A percentile compares a stretch with the other conserved stretches of the same genome.
These are phyloP conservation scores for Homalodisca vitripennis DNA, from an alignment of 1,140 invertebrate genomes.

Conservation along the genomic window DNA sequence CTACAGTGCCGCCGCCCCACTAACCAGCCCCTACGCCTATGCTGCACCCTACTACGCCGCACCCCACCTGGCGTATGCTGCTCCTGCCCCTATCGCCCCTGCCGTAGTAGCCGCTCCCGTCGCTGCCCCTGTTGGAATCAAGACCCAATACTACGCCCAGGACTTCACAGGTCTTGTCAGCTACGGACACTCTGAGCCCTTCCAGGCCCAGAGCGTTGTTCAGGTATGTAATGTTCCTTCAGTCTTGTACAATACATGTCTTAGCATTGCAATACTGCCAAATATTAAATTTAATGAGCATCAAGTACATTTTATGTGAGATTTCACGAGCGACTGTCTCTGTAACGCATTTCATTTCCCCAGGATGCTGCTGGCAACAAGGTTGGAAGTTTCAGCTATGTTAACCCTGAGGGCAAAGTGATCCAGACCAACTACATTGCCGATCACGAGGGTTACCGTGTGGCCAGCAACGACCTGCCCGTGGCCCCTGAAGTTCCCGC, in stretches of 20 bases:
- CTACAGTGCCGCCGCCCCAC: slow-evolving; percentile 27
- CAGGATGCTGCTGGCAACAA: slow-evolving; percentile 54
- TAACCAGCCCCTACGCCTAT: slow-evolving; percentile 17
- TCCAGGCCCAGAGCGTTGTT: slow-evolving; percentile 54
- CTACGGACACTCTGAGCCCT: slow-evolving; percentile 56
- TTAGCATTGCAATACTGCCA: background rate
- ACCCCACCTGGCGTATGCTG: slow-evolving; percentile 41
- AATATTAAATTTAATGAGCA: background rate
- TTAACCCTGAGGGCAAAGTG: slow-evolving; percentile 53
- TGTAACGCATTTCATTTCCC: background rate
- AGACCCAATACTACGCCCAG: slow-evolving; percentile 57
- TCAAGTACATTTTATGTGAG: background rate
- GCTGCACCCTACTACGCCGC: slow-evolving; percentile 13
- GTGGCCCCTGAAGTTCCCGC: too few relatives aligned
- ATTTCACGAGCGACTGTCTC: background rate
- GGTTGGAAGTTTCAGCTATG: slow-evolving; percentile 56
- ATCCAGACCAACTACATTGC: slow-evolving; percentile 54
- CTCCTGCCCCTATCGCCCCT: slow-evolving; percentile 36
- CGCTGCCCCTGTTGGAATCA: slow-evolving; percentile 49
- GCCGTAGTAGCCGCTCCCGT: slow-evolving; percentile 47
- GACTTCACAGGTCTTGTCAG: slow-evolving; percentile 56
- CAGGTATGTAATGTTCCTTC: slow-evolving; percentile 38
- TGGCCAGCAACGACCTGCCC: slow-evolving; percentile 52
- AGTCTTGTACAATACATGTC: background rate
- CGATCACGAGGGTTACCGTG: slow-evolving; percentile 54